phyloP scores from a whole-genome alignment of 2,113 vertebrate genomes.

The Chloropsis cyanopogon region DNA sequence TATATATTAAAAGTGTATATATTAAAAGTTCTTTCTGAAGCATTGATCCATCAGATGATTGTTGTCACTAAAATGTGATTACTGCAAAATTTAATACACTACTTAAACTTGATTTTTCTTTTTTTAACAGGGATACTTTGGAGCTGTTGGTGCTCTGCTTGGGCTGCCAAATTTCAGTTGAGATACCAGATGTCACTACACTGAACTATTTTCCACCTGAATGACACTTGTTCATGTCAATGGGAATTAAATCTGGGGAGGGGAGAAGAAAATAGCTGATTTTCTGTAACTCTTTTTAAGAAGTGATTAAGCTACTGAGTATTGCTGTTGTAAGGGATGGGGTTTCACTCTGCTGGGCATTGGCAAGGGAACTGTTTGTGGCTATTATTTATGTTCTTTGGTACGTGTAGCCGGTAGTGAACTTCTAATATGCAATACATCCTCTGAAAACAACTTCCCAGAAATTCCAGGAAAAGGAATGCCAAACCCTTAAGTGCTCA shows the following conservation, averaged over 20 bases:
- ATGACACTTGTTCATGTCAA: conserved; percentile 18
- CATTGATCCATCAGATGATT: neutral
- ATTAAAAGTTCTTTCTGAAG: neutral
- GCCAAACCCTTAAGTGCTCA: conserved; percentile 36
- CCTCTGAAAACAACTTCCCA: conserved; percentile 64
- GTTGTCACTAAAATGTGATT: neutral
- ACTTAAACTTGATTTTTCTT: neutral
- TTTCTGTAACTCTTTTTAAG: conserved; percentile 49
- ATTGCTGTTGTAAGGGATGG: conserved; percentile 8
- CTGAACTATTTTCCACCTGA: conserved; percentile 34
- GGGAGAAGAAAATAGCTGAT: conserved; percentile 21
- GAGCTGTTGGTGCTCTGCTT: conserved; percentile 82
- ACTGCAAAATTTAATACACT: neutral
- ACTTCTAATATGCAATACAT: conserved; percentile 55
- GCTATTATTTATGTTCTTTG: neutral
- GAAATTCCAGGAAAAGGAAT: conserved; percentile 48
- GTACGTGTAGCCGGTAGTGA: conserved; percentile 46
- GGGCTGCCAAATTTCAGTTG: conserved; percentile 83
- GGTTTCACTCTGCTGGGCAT: conserved; percentile 15
- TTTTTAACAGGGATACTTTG: conserved; percentile 78
- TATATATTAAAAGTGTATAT: neutral
- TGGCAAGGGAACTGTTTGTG: conserved; percentile 40
- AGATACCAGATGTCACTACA: conserved; percentile 38
- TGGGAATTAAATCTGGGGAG: conserved; percentile 53
- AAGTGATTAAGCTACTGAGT: conserved; percentile 61